Percentiles rank a stretch among this genome's conserved stretches.
Evolutionary conservation across 92 coral and sea anemone genomes (phyloP).

Genomic region (Zoanthus solanderi): DNA sequence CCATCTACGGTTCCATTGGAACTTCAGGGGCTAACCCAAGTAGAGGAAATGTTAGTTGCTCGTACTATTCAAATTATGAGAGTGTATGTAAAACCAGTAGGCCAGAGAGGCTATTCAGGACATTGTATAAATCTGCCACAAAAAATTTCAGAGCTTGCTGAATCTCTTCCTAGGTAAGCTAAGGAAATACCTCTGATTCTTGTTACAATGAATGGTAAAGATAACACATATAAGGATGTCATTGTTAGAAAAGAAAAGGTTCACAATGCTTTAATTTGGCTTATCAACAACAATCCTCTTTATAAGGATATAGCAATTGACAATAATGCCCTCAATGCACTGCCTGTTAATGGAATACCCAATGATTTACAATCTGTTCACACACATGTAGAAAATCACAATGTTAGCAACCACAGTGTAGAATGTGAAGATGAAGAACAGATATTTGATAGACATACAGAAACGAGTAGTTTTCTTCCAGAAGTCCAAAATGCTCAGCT

Average conservation of each 20-base stretch:
- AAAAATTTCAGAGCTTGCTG: conserved; percentile 62
- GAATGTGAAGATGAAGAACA: conserved; percentile 45
- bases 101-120: conserved; percentile 74
- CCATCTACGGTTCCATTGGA: not conserved
- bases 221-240: conserved; percentile 55
- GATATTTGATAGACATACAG: conserved; percentile 44
- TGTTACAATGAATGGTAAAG: conserved; percentile 59
- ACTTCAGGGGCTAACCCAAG: conserved; percentile 6
- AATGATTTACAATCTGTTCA: conserved; percentile 50
- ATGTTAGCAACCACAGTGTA: conserved; percentile 12
- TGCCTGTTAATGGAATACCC: conserved; percentile 61
- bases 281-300: conserved; percentile 48
- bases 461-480: conserved; percentile 62
- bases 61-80: conserved; percentile 51
- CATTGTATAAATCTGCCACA: conserved; percentile 74
- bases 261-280: conserved; percentile 42
- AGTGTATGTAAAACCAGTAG: conserved; percentile 74
- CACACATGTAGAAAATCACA: conserved; percentile 39
- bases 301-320: conserved; percentile 30
- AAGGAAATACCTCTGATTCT: conserved; percentile 48
- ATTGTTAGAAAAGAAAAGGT: conserved; percentile 53
- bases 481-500: conserved; percentile 30
- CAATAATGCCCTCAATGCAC: conserved; percentile 31
- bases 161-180: conserved; percentile 56
- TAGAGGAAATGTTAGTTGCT: conserved; percentile 1